A percentile compares a stretch with the other conserved stretches of the same genome.
These are phyloP conservation scores for Venturia canescens DNA, from an alignment of 1,140 invertebrate genomes.

Conservation along the genomic window DNA sequence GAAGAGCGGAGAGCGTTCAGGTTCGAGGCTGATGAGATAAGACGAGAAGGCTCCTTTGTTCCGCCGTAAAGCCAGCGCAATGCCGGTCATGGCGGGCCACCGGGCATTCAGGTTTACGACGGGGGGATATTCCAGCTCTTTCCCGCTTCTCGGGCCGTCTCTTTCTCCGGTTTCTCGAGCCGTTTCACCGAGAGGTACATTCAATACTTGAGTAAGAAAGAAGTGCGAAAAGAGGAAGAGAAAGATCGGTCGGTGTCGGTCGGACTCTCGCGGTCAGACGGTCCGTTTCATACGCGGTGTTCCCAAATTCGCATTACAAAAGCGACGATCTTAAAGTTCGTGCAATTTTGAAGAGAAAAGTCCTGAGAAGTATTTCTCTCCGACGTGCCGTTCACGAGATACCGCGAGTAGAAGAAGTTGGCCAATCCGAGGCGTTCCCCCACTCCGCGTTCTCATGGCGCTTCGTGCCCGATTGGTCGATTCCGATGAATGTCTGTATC, in stretches of 20 bases:
- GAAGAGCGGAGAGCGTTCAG: conserved; percentile 3
- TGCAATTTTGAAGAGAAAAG: background rate
- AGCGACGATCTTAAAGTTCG: too few relatives aligned
- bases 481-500: too few relatives aligned
- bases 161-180: background rate
- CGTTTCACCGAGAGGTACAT: background rate
- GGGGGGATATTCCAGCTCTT: background rate
- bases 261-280: background rate
- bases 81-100: conserved; percentile 47
- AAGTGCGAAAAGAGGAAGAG: conserved; percentile 30
- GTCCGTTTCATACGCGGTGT: background rate
- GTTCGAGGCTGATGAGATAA: conserved; percentile 53
- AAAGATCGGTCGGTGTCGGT: background rate
- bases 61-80: conserved; percentile 53
- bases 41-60: conserved; percentile 54
- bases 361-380: background rate
- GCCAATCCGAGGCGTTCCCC: too few relatives aligned
- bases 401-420: too few relatives aligned
- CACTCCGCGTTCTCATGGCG: too few relatives aligned
- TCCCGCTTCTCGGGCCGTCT: background rate
- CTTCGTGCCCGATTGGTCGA: too few relatives aligned
- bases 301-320: too few relatives aligned
- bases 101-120: conserved; percentile 53
- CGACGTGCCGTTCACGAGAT: too few relatives aligned
- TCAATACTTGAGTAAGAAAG: conserved; percentile 6